Evolutionary conservation across 2,113 vertebrate genomes (phyloP).

Genomic region (Jacana jacana): DNA sequence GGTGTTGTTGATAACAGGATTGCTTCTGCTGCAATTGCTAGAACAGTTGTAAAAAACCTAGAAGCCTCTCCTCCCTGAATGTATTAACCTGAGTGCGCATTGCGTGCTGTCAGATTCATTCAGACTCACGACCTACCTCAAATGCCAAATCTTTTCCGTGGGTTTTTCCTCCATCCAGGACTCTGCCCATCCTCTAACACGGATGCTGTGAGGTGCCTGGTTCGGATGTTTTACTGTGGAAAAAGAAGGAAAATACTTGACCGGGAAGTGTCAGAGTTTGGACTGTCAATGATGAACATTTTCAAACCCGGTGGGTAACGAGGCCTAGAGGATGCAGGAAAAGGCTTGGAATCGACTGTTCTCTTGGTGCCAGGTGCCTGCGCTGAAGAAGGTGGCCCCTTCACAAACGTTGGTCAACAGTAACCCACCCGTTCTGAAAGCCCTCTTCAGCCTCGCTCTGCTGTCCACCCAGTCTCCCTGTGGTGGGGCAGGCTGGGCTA

Average conservation of each 20-base stretch:
- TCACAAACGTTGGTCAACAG: background rate
- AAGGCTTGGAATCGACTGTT: background rate
- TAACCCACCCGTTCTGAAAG: background rate
- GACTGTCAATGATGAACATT: background rate
- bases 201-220: background rate
- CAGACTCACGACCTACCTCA: background rate
- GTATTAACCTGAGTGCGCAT: rapidly evolving
- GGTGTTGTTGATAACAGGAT: background rate
- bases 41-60: background rate
- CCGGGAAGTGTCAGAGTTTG: background rate
- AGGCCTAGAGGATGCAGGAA: background rate
- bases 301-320: background rate
- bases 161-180: background rate
- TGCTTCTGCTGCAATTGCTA: background rate
- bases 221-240: background rate
- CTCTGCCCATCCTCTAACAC: background rate
- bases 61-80: background rate
- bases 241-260: background rate
- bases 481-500: background rate
- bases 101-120: background rate
- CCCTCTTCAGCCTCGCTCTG: background rate
- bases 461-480: background rate
- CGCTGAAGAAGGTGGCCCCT: background rate
- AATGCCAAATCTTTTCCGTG: background rate
- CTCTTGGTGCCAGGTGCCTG: background rate